phyloP scores from a whole-genome alignment of 2,888 invertebrate species.

The Chaitophorus viminalis region DNA sequence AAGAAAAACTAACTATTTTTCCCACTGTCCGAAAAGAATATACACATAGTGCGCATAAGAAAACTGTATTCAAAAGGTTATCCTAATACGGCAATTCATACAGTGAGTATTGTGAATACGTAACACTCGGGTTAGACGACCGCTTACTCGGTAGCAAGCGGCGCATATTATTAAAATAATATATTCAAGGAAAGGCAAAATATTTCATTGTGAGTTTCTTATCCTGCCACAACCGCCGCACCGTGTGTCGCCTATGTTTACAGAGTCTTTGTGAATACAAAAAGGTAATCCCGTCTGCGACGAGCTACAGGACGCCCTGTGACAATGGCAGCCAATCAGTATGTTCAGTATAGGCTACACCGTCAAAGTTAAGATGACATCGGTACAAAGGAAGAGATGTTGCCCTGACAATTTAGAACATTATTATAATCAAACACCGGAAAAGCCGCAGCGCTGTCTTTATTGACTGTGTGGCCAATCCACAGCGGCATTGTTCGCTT shows the following conservation, averaged over 20 bases:
- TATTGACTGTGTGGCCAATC: background rate
- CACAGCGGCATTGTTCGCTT: constrained; percentile 20
- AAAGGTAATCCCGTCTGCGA: constrained; percentile 42
- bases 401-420: constrained; percentile 43
- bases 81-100: background rate
- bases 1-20: background rate
- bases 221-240: background rate
- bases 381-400: constrained; percentile 23
- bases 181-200: constrained; percentile 1
- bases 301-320: background rate
- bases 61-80: constrained; percentile 13
- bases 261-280: constrained; percentile 19
- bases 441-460: background rate
- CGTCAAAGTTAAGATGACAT: background rate
- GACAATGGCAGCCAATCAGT: constrained; percentile 62
- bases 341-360: too few relatives aligned
- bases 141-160: background rate
- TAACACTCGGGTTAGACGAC: background rate
- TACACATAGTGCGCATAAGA: background rate
- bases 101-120: constrained; percentile 3
- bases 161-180: background rate
- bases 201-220: constrained; percentile 43
- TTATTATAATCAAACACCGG: constrained; percentile 49
- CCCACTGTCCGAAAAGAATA: background rate
- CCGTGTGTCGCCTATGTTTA: constrained; percentile 8